Conservation (phyloP, 2,797 vertebrate species). For the Otus scops region DNA sequence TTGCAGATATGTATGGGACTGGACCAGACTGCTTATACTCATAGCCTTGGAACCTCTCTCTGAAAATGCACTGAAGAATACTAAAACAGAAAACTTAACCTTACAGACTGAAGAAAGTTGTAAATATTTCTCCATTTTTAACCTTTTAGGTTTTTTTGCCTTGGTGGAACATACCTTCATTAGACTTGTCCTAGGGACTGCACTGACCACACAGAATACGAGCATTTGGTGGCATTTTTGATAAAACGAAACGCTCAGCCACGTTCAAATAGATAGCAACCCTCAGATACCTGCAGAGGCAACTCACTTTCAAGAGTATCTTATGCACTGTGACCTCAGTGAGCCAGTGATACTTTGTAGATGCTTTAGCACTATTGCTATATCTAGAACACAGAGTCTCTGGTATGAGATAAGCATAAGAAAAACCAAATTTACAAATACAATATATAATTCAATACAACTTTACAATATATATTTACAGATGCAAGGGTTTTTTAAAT, state of each 20-base stretch:
- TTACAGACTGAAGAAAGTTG: conserved; percentile 63
- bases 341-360: conserved; percentile 4
- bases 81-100: conserved; percentile 42
- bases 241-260: conserved; percentile 65
- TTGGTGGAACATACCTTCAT: conserved; percentile 72
- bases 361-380: background rate
- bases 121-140: conserved; percentile 77
- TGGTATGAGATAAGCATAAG: background rate
- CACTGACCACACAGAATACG: conserved; percentile 66
- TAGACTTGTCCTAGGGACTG: conserved; percentile 70
- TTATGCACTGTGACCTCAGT: background rate
- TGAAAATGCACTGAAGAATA: conserved; percentile 67
- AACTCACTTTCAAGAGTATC: conserved; percentile 9
- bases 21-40: conserved; percentile 84
- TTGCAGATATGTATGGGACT: conserved; percentile 93
- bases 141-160: conserved; percentile 61
- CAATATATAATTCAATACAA: background rate
- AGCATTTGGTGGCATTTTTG: conserved; percentile 67
- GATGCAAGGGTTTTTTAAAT: background rate
- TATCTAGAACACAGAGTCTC: background rate
- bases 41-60: conserved; percentile 79
- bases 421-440: background rate
- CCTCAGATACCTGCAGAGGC: conserved; percentile 67
- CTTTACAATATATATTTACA: background rate
- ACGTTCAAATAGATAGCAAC: conserved; percentile 76